Percentiles rank a stretch among this genome's conserved stretches.
phyloP scores from a whole-genome alignment of 1,140 invertebrate species.

The Lordiphosa clarofinis region DNA sequence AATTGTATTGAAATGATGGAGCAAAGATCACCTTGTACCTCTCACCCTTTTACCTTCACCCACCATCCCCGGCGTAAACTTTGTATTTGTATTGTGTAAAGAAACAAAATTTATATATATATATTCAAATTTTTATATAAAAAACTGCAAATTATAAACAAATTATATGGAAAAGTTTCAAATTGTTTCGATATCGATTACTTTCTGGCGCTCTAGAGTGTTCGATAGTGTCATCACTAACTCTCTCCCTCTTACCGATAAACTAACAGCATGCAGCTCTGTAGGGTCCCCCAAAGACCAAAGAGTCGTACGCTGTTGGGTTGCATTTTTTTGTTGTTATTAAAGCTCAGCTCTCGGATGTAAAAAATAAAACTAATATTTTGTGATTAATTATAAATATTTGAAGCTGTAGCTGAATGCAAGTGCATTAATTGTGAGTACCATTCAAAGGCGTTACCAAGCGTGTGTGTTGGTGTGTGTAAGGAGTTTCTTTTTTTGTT shows the following conservation, averaged over 20 bases:
- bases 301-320: constrained; percentile 5
- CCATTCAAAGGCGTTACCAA: not conserved
- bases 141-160: not conserved
- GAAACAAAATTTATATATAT: constrained; percentile 4
- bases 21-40: constrained; percentile 7
- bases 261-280: no score
- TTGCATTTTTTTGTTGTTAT: constrained; percentile 38
- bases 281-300: no score
- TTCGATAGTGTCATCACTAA: no score
- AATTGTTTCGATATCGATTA: no score
- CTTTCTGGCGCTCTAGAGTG: no score
- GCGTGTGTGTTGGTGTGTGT: constrained; percentile 10
- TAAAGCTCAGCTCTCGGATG: constrained; percentile 68
- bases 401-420: constrained; percentile 50
- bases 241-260: no score
- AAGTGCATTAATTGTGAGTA: constrained; percentile 73
- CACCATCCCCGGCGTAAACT: constrained; percentile 3
- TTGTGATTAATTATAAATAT: constrained; percentile 45
- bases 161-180: no score
- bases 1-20: constrained; percentile 42
- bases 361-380: constrained; percentile 55
- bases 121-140: constrained; percentile 7
- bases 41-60: constrained; percentile 1
- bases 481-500: constrained; percentile 29
- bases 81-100: constrained; percentile 10